Percentiles rank a stretch among this genome's conserved stretches.
Conservation (phyloP, 2,888 invertebrate genomes). For the Bruchidius siliquastri region DNA sequence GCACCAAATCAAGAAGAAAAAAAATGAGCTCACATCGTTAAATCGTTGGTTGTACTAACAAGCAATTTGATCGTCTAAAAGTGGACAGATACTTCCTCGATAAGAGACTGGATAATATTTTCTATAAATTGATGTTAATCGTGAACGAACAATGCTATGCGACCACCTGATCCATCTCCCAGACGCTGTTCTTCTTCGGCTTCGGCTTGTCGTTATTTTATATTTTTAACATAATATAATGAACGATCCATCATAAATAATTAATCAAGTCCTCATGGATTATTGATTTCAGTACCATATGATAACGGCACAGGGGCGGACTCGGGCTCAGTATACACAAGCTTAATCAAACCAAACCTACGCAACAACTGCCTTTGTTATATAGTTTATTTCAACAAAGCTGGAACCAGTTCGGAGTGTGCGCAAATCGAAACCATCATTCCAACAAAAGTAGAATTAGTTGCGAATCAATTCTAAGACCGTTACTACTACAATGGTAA, state of each 20-base stretch:
- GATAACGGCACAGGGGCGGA: slow-evolving; percentile 3
- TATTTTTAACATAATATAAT: slow-evolving; percentile 24
- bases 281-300: slow-evolving; percentile 34
- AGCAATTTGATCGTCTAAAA: not conserved
- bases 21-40: not conserved
- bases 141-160: not conserved
- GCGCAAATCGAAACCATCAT: too few species aligned
- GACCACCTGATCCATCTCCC: not conserved
- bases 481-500: too few species aligned
- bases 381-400: too few species aligned
- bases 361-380: too few species aligned
- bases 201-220: not conserved
- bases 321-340: not conserved
- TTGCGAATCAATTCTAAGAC: too few species aligned
- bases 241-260: slow-evolving; percentile 46
- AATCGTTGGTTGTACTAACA: not conserved
- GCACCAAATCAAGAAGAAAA: not conserved
- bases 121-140: slow-evolving; percentile 23
- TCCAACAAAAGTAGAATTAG: too few species aligned
- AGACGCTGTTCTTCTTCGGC: not conserved
- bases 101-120: slow-evolving; percentile 8
- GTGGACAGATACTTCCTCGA: not conserved
- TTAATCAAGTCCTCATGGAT: slow-evolving; percentile 44
- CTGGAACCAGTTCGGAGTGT: too few species aligned
- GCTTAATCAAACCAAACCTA: too few species aligned